phyloP scores from a whole-genome alignment of 2,888 invertebrate genomes.

The Thumatha senex region DNA sequence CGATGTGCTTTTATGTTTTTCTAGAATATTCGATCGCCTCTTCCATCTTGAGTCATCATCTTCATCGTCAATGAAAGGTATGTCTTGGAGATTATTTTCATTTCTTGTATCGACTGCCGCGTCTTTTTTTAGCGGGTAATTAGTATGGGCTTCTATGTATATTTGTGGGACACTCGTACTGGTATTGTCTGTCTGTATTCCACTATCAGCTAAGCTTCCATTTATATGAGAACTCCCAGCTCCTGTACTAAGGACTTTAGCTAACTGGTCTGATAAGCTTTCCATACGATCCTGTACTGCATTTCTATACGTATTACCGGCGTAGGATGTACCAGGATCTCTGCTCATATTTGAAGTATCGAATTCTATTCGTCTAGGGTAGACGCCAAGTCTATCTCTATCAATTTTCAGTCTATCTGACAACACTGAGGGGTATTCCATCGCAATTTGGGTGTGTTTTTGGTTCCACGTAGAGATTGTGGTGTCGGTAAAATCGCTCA shows the following conservation, averaged over 20 bases:
- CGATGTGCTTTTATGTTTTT: constrained; percentile 75
- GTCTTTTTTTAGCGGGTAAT: constrained; percentile 62
- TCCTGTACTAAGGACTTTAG: constrained; percentile 71
- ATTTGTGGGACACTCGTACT: constrained; percentile 76
- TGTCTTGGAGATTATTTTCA: constrained; percentile 75
- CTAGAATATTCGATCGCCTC: constrained; percentile 55
- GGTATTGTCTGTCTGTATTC: constrained; percentile 77
- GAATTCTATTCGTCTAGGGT: constrained; percentile 71
- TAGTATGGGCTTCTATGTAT: constrained; percentile 55
- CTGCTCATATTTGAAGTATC: constrained; percentile 63
- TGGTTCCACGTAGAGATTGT: constrained; percentile 79
- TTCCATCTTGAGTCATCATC: constrained; percentile 60
- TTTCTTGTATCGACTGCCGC: constrained; percentile 76
- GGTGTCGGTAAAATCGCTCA: constrained; percentile 80
- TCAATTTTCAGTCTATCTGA: constrained; percentile 72
- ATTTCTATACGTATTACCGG: constrained; percentile 60
- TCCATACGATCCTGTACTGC: constrained; percentile 70
- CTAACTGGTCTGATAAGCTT: constrained; percentile 68
- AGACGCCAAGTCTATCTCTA: constrained; percentile 58
- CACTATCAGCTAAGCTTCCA: constrained; percentile 75
- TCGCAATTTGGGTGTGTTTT: constrained; percentile 54
- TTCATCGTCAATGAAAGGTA: constrained; percentile 76
- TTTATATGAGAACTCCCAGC: constrained; percentile 76
- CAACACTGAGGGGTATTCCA: constrained; percentile 74
- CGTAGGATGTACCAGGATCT: constrained; percentile 67